phyloP scores from a whole-genome alignment of 2,113 vertebrate genomes.

The Brachypodius melanocephalos region DNA sequence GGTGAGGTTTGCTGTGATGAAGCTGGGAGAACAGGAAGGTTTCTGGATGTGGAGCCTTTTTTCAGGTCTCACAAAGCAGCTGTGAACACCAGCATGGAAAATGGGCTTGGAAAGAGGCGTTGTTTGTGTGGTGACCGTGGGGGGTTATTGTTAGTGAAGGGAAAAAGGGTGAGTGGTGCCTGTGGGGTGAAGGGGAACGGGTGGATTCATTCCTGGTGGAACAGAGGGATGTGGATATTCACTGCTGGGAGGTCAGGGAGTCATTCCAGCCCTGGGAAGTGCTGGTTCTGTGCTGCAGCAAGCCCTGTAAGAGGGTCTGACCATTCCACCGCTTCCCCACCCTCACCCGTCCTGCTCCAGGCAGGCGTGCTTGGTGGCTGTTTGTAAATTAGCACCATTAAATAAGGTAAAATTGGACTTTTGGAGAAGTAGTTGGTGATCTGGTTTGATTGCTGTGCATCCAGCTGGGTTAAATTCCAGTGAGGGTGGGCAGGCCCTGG shows the following conservation, averaged over 20 bases:
- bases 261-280: background rate
- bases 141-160: background rate
- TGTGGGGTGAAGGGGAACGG: background rate
- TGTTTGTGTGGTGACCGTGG: background rate
- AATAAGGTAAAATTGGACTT: background rate
- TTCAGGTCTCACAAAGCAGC: background rate
- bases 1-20: background rate
- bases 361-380: background rate
- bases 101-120: background rate
- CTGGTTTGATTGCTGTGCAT: background rate
- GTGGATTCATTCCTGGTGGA: background rate
- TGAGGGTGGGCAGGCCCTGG: background rate
- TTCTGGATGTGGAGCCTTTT: background rate
- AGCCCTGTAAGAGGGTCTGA: background rate
- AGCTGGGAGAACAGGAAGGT: background rate
- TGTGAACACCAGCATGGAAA: background rate
- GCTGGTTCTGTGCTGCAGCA: background rate
- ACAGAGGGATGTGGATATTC: rapidly evolving
- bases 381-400: background rate
- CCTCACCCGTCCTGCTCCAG: background rate
- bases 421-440: background rate
- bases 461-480: background rate
- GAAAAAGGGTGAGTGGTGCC: background rate
- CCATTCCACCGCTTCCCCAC: background rate
- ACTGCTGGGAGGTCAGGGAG: background rate